These are phyloP conservation scores for Falco biarmicus DNA, from an alignment of 2,797 vertebrate genomes.

Conservation along the genomic window DNA sequence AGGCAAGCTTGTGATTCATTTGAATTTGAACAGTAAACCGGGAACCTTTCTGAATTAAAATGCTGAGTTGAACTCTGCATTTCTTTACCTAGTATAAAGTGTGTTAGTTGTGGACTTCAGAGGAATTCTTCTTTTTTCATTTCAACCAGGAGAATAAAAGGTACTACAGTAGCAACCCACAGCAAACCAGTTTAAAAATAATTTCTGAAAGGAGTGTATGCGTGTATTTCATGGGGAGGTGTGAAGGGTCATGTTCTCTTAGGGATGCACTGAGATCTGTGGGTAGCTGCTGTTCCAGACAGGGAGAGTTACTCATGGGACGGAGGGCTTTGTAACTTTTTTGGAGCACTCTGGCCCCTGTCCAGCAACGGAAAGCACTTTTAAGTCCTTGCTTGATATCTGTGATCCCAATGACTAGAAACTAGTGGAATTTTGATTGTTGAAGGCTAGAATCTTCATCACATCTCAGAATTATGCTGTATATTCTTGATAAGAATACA, in stretches of 20 bases:
- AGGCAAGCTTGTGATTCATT: background rate
- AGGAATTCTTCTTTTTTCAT: background rate
- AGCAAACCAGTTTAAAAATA: background rate
- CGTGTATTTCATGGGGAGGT: background rate
- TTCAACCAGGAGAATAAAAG: background rate
- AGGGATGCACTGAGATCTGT: background rate
- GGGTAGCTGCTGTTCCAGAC: background rate
- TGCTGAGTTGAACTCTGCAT: background rate
- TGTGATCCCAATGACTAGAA: background rate
- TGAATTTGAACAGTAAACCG: constrained; percentile 8
- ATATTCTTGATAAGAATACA: background rate
- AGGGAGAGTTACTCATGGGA: background rate
- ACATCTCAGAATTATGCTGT: background rate
- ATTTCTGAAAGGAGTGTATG: background rate
- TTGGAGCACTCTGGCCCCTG: background rate
- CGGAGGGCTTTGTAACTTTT: background rate
- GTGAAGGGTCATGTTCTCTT: background rate
- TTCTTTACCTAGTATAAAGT: background rate
- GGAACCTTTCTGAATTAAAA: constrained; percentile 17
- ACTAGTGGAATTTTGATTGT: background rate
- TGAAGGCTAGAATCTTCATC: background rate
- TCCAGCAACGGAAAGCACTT: background rate
- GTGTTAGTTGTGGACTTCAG: background rate
- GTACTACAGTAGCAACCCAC: background rate
- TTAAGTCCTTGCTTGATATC: background rate